phyloP scores from a whole-genome alignment of 2,797 vertebrate species.

The Sitta carolinensis region DNA sequence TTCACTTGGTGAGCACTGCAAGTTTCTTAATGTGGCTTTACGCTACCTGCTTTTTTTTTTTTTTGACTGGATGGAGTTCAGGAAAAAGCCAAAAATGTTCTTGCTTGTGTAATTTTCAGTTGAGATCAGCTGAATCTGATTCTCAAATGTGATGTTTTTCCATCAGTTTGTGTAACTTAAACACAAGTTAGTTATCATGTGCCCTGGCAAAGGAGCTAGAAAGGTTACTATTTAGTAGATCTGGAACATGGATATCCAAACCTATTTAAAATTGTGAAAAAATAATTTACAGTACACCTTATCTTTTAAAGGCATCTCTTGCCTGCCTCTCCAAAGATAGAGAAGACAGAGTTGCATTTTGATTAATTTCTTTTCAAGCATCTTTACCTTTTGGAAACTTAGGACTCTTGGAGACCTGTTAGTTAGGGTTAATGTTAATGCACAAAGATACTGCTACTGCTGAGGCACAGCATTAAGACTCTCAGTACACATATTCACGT shows the following conservation, averaged over 20 bases:
- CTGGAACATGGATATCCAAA: neutral
- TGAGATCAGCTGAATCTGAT: neutral
- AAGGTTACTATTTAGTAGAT: neutral
- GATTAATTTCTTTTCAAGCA: neutral
- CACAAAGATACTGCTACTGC: neutral
- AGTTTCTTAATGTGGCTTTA: neutral
- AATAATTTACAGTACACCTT: neutral
- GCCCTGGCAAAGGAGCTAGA: neutral
- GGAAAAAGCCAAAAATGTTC: neutral
- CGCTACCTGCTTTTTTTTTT: neutral
- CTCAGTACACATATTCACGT: neutral
- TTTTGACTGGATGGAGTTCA: neutral
- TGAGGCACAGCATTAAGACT: neutral
- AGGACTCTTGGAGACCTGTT: neutral
- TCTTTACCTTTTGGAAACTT: neutral
- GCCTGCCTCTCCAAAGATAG: neutral
- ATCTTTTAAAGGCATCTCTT: neutral
- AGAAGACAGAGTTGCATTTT: neutral
- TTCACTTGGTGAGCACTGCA: neutral
- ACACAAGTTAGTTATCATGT: neutral
- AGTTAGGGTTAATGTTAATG: neutral
- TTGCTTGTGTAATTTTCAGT: constrained; percentile 8
- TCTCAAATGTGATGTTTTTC: neutral
- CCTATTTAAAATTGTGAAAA: neutral
- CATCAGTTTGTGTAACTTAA: neutral